Evolutionary conservation across 2,888 invertebrate species (phyloP), one percentile per base, ranked within the genome.

Genomic region (Chrysolina oricalcia): DNA sequence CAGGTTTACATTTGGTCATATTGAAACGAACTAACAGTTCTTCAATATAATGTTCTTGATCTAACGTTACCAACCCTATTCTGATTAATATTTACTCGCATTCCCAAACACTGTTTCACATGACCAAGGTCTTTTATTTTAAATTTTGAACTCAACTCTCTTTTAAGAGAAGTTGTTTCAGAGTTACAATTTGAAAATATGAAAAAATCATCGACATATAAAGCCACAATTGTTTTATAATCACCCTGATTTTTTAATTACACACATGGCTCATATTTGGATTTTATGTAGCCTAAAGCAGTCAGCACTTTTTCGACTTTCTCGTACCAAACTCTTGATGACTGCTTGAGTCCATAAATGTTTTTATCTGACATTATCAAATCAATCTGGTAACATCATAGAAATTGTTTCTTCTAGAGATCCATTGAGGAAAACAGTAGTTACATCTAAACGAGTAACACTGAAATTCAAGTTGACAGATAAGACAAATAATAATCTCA

Each of bases 121-220:
- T 65, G 46, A 65, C 65, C 65, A 43, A 65, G 43, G 19, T 65
- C 65, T 65, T 65, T 43, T 17, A 65, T 65, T 65, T 43, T 65
- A 21, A 65, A 65, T 35, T 75, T 77, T 72, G 50, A 70, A 72
- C 53, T 73, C 59, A 82, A 69, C 59, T 80, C 41, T 10, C 10
- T 65, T 72, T 78, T 79, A 4, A 79, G 68, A 65, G 19, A 50
- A 68, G 48, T 59, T 69, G 75, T 74, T 74, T 70, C 70, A 53
- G n/a, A 3, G 5, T 63, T 19, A 69, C 63, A 21, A 59, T 78
- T 81, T 13, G 75, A 77, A 77, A 82, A 80, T 66, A 81, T 73
- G 66, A 81, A 80, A 69, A 81, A 82, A 76, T 81, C 80, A 50
- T 80, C 80, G 15, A 80, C 80, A 76, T 76, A 79, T 40, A 80